A percentile compares a stretch with the other conserved stretches of the same genome.
These are phyloP conservation scores for Auanema sp. DNA, from an alignment of 2,888 invertebrate species.

Conservation along the genomic window DNA sequence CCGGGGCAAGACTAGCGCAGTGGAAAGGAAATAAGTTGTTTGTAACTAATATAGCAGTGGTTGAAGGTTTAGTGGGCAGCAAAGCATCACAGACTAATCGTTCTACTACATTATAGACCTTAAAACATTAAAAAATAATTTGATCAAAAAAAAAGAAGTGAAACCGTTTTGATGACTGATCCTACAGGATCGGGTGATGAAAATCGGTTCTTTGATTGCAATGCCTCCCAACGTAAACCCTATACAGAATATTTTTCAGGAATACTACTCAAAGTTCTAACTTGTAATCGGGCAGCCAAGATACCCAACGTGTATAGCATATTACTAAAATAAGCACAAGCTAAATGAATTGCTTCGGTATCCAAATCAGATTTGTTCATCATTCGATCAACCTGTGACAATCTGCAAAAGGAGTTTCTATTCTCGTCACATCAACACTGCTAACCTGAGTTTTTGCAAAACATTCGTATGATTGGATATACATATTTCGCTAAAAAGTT, in stretches of 20 bases:
- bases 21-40: slow-evolving; percentile 56
- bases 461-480: slow-evolving; percentile 20
- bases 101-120: slow-evolving; percentile 12
- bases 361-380: slow-evolving; percentile 16
- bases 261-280: slow-evolving; percentile 1
- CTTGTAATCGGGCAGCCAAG: slow-evolving; percentile 50
- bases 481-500: slow-evolving; percentile 26
- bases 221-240: slow-evolving; percentile 55
- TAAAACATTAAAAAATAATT: not conserved
- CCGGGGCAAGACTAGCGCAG: slow-evolving; percentile 27
- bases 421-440: not conserved
- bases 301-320: slow-evolving; percentile 54
- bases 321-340: slow-evolving; percentile 45
- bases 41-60: slow-evolving; percentile 57
- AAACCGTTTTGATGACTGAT: slow-evolving; percentile 27
- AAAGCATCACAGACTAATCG: slow-evolving; percentile 48
- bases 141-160: not conserved
- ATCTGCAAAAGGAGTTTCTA: slow-evolving; percentile 8
- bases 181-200: slow-evolving; percentile 25
- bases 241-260: slow-evolving; percentile 12
- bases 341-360: slow-evolving; percentile 31
- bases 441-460: slow-evolving; percentile 23
- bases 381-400: slow-evolving; percentile 29
- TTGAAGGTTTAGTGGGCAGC: slow-evolving; percentile 50
- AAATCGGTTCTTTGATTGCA: slow-evolving; percentile 17